Evolutionary conservation across 2,888 invertebrate genomes (phyloP), one percentile per base, ranked within the genome.

Genomic region (Spilarctia lutea): DNA sequence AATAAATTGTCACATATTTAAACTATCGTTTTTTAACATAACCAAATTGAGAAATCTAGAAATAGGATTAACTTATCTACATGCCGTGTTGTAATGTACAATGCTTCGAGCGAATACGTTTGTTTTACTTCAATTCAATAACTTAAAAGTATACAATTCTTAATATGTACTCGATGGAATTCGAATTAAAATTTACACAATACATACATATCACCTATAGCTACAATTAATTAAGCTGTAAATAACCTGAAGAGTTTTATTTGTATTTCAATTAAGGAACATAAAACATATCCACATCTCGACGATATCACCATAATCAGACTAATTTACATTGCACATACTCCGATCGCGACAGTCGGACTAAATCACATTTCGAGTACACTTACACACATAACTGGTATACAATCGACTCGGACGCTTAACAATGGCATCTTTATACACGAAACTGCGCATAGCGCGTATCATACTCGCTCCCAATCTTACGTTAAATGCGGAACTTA

Each of bases 141-240:
- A 95, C 95, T 96, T 96, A 96, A 94, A 94, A 92, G 92, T 94
- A 93, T 92, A 94, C 92, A 94, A 94, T 92, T 93, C 95, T 94
- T 94, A 94, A 92, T 93, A 94, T 94, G 94, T 95, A 96, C 95
- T 95, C 96, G 95, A 96, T 95, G 96, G 95, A 96, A 96, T 95
- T 94, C 94, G 93, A 95, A 95, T 95, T 92, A 92, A 93, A 95
- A 95, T 95, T 93, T 96, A 96, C 95, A 96, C 94, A 94, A 92
- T 94, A 95, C 94, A 94, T 95, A 95, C 94, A 95, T 94, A 94
- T 93, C 91, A 94, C 94, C 94, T 95, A 95, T 93, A 92, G 89
- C 95, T 95, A 95, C 93, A 90, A 90, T 92, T 94, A 90, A 90
- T 92, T 94, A 95, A 95, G 95, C 95, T 92, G 94, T 94, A 93